Percentiles rank a stretch among this genome's conserved stretches.
phyloP scores from a whole-genome alignment of 2,113 vertebrate genomes.

The Oenanthe melanoleuca region DNA sequence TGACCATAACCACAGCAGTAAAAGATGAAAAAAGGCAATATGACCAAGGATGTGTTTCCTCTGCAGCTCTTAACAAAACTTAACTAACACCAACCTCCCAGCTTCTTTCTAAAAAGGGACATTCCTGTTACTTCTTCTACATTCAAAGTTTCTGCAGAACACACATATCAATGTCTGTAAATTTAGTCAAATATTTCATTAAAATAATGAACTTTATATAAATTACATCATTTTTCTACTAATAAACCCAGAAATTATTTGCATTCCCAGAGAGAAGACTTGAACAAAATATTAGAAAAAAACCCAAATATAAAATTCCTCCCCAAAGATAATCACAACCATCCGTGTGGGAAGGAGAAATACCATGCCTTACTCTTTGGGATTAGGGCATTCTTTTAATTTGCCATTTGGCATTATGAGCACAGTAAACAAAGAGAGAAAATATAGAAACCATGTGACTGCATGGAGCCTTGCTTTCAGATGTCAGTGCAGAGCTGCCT shows the following conservation, averaged over 20 bases:
- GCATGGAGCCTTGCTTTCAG: slow-evolving; percentile 50
- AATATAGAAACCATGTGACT: slow-evolving; percentile 73
- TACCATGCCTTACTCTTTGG: slow-evolving; percentile 42
- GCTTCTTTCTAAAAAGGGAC: background rate
- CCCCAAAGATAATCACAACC: slow-evolving; percentile 5
- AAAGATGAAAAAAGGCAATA: slow-evolving; percentile 81
- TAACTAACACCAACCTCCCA: background rate
- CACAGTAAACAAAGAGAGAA: slow-evolving; percentile 68
- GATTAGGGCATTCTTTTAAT: slow-evolving; percentile 61
- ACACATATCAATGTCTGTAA: background rate
- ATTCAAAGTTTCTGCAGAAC: background rate
- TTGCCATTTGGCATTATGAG: slow-evolving; percentile 48
- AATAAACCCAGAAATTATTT: background rate
- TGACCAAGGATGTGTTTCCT: slow-evolving; percentile 73
- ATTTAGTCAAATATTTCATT: background rate
- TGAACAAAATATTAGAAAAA: background rate
- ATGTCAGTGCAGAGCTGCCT: slow-evolving; percentile 65
- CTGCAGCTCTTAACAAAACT: slow-evolving; percentile 73
- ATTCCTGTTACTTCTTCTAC: background rate
- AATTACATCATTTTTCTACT: background rate
- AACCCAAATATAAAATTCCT: background rate
- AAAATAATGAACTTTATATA: background rate
- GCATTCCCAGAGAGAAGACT: background rate
- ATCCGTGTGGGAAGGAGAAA: slow-evolving; percentile 54
- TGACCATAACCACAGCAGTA: slow-evolving; percentile 73